These are phyloP conservation scores for Pseudomyrmex flavicornis DNA, from an alignment of 1,140 invertebrate species.

Conservation along the genomic window DNA sequence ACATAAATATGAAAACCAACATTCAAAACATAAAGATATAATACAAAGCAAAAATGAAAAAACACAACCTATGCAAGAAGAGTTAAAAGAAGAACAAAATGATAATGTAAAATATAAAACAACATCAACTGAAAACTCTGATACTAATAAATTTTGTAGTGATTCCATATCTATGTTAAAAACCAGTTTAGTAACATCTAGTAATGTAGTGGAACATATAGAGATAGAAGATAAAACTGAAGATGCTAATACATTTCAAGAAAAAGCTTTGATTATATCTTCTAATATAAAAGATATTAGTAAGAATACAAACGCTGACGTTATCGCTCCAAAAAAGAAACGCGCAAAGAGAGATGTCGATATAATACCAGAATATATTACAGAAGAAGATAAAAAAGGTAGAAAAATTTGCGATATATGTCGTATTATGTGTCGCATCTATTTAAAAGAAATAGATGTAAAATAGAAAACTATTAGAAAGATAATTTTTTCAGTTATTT, in stretches of 20 bases:
- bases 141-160: constrained; percentile 39
- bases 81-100: constrained; percentile 13
- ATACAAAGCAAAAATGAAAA: neutral
- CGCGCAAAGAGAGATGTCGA: constrained; percentile 54
- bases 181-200: neutral
- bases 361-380: constrained; percentile 18
- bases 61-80: neutral
- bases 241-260: neutral
- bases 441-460: neutral
- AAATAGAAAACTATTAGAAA: too few species aligned
- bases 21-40: neutral
- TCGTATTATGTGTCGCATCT: constrained; percentile 13
- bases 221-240: neutral
- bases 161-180: constrained; percentile 4
- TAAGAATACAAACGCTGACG: too few species aligned
- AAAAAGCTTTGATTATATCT: too few species aligned
- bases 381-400: constrained; percentile 70
- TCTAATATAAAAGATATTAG: too few species aligned
- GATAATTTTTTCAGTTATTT: too few species aligned
- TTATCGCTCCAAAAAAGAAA: constrained; percentile 37
- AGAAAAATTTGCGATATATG: constrained; percentile 29
- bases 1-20: constrained; percentile 15
- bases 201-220: neutral
- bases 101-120: constrained; percentile 23
- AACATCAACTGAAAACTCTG: constrained; percentile 4